Base-by-base conservation (phyloP, 2,797 vertebrate genomes). In the Falco cherrug region DNA sequence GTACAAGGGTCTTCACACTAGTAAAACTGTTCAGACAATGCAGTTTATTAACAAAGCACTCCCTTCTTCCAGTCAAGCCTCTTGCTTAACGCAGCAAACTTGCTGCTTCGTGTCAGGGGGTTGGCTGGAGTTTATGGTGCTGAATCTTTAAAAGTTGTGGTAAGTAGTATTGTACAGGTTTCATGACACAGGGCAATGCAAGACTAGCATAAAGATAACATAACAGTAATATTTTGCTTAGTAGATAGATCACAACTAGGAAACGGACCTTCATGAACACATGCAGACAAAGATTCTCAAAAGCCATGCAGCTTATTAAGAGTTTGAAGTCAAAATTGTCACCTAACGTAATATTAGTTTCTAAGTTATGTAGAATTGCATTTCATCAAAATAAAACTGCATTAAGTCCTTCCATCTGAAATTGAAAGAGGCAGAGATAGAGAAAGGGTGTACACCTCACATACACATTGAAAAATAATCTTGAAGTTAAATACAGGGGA, bases 11-110 rank as follows among this genome's bases (percentile, higher is more conserved):
- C 90, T 94, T 96, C 95, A 91, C 86, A 93, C 92, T 67, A 92
- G 74, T 96, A 97, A 98, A 97, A 98, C 63, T 94, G 89, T 95
- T 97, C 97, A 97, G 93, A 97, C 94, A 97, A 96, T 92, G 89
- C 39, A 93, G 86, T 95, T 97, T 82, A 89, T 97, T 96, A 97
- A 91, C 53, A 96, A 97, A 96, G 89, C 81, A 69, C 89, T 93
- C 83, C 75, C 81, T 97, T 73, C 89, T 97, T 91, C 96, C 67
- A 96, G 87, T 77, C 78, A 48, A 91, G n/a, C 64, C 87, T 90
- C 81, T 96, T 92, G 86, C 89, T 95, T 82, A 26, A 84, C 64
- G 86, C 67, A 86, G 70, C 50, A 69, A 75, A 88, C 90, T 84
- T 77, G 67, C 89, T 93, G 83, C 85, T 96, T 96, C 67, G 5